Evolutionary conservation across 2,888 invertebrate genomes (phyloP).

Genomic region (Suillia variegata): DNA sequence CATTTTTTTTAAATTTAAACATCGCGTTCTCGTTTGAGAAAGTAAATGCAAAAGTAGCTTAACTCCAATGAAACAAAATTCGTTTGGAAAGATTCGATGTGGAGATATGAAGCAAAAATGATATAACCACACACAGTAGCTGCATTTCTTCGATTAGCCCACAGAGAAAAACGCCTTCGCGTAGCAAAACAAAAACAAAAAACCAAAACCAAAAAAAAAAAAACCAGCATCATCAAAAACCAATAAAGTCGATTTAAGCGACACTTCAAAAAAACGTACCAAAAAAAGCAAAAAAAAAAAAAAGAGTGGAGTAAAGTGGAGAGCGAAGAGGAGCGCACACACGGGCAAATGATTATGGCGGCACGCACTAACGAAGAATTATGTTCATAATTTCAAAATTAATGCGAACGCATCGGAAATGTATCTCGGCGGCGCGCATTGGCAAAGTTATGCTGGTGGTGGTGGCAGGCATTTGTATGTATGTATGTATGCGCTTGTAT

Average conservation of each 20-base stretch:
- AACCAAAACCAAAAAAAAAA: background rate
- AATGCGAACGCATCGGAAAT: constrained; percentile 27
- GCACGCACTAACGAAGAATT: constrained; percentile 49
- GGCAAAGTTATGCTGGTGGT: background rate
- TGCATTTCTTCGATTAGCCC: too few relatives aligned
- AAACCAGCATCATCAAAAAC: too few relatives aligned
- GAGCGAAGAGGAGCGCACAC: too few relatives aligned
- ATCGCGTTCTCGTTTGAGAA: too few relatives aligned
- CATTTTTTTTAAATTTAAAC: too few relatives aligned
- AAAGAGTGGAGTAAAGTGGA: constrained; percentile 16
- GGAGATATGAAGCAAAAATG: too few relatives aligned
- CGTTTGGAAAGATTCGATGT: too few relatives aligned
- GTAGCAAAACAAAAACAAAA: background rate
- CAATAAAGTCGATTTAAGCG: background rate
- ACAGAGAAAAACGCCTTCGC: background rate
- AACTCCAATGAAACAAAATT: too few relatives aligned
- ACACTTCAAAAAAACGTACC: constrained; percentile 22
- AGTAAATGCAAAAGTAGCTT: too few relatives aligned
- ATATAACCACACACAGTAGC: background rate
- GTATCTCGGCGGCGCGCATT: background rate
- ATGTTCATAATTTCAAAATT: constrained; percentile 52
- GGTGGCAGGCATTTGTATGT: background rate
- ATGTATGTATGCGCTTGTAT: background rate
- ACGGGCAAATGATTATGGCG: too few relatives aligned
- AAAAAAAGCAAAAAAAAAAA: background rate